phyloP scores from a whole-genome alignment of 2,888 invertebrate genomes.

The Eueremaeus valkanovi region DNA sequence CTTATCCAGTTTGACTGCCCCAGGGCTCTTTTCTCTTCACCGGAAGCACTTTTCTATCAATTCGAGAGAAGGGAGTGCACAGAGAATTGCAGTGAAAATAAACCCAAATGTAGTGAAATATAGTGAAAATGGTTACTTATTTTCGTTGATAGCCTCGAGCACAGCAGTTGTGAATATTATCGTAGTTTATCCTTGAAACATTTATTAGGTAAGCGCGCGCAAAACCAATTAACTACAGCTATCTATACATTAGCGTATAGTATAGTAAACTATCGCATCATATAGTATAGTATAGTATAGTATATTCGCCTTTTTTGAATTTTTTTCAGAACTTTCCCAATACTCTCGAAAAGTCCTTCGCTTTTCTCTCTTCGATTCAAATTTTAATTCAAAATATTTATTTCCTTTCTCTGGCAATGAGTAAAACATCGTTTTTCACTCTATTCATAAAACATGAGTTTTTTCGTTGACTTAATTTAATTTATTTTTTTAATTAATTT shows the following conservation, averaged over 20 bases:
- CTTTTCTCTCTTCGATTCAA: conserved; percentile 2
- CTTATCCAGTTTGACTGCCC: not conserved
- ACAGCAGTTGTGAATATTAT: not conserved
- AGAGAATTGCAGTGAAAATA: no score
- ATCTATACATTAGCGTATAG: conserved; percentile 6
- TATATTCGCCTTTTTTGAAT: not conserved
- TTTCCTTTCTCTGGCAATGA: conserved; percentile 18
- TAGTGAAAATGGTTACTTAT: conserved; percentile 21
- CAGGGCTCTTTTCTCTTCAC: not conserved
- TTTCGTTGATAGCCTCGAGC: conserved; percentile 15
- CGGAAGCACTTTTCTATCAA: conserved; percentile 19
- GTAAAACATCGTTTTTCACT: no score
- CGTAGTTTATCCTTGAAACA: conserved; percentile 18
- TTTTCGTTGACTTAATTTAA: no score
- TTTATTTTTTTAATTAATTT: no score
- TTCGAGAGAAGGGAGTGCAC: conserved; percentile 9
- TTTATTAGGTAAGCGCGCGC: conserved; percentile 21
- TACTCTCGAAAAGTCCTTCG: conserved; percentile 2
- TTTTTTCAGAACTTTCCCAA: not conserved
- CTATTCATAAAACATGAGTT: no score
- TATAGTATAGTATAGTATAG: no score
- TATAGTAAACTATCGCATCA: no score
- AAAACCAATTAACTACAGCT: conserved; percentile 5
- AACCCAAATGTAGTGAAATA: conserved; percentile 3
- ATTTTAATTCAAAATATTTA: conserved; percentile 8